Evolutionary conservation across 1,140 invertebrate genomes (phyloP).

Genomic region (Helicoverpa armigera): DNA sequence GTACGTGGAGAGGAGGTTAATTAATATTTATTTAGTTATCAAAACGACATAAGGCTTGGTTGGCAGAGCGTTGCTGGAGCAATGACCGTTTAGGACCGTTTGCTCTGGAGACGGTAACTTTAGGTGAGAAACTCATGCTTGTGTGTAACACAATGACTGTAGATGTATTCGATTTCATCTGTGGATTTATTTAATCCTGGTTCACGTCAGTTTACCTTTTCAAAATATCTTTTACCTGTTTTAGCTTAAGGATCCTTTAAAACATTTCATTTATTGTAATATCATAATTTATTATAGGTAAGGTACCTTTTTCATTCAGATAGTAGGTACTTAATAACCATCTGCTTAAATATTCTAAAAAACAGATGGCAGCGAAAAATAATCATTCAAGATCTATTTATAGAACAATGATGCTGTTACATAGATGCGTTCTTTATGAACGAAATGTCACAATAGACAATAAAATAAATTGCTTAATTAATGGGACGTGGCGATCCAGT

Average conservation of each 20-base stretch:
- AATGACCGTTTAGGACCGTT: slow-evolving; percentile 53
- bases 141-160: too few species aligned
- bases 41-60: slow-evolving; percentile 46
- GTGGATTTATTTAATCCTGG: too few species aligned
- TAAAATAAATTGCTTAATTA: slow-evolving; percentile 41
- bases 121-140: neutral
- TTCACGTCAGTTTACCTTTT: too few species aligned
- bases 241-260: neutral
- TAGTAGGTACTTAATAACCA: too few species aligned
- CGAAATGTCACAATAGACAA: slow-evolving; percentile 35
- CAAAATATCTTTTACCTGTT: neutral
- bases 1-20: neutral
- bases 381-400: slow-evolving; percentile 7
- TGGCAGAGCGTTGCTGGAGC: slow-evolving; percentile 56
- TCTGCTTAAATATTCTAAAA: neutral
- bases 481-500: neutral
- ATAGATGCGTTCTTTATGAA: neutral
- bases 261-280: too few species aligned
- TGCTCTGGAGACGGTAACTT: neutral
- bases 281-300: too few species aligned
- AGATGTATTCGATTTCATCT: too few species aligned
- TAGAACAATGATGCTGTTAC: slow-evolving; percentile 18
- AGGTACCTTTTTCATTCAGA: too few species aligned
- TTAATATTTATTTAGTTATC: slow-evolving; percentile 44
- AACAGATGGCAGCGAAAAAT: neutral